A percentile compares a stretch with the other conserved stretches of the same genome.
Conservation (phyloP, 2,113 vertebrate species). For the Serinus canaria region DNA sequence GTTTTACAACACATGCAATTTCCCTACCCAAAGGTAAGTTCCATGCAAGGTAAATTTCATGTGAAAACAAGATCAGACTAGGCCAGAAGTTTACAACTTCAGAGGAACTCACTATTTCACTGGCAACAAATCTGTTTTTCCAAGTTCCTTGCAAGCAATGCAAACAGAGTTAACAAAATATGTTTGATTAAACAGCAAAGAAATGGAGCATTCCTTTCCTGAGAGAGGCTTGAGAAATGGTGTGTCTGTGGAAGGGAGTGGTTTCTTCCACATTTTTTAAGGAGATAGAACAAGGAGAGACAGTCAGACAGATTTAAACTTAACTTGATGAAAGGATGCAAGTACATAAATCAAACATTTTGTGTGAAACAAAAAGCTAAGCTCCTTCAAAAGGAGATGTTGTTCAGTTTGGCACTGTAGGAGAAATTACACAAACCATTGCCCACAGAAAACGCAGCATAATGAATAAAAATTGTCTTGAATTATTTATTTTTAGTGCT, state of each 20-base stretch:
- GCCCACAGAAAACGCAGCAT: conserved; percentile 36
- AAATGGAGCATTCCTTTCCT: neutral
- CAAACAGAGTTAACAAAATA: neutral
- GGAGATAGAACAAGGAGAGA: neutral
- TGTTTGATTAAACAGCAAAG: neutral
- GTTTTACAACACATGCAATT: neutral
- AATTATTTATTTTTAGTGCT: conserved; percentile 72
- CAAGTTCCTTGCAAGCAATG: neutral
- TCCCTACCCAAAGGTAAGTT: neutral
- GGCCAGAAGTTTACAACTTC: neutral
- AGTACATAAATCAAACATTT: conserved; percentile 58
- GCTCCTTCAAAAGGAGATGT: neutral
- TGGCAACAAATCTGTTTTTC: neutral
- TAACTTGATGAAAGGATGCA: conserved; percentile 27
- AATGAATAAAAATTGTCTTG: conserved; percentile 64
- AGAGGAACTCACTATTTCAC: neutral
- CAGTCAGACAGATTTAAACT: conserved; percentile 29
- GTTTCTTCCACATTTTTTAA: neutral
- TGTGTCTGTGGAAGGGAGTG: neutral
- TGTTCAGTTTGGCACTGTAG: neutral
- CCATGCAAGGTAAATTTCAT: neutral
- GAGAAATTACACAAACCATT: conserved; percentile 64
- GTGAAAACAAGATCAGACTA: neutral
- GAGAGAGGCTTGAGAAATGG: neutral
- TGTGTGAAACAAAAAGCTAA: conserved; percentile 49